Evolutionary conservation across 2,888 invertebrate genomes (phyloP).

Genomic region (Stenurella melanura): DNA sequence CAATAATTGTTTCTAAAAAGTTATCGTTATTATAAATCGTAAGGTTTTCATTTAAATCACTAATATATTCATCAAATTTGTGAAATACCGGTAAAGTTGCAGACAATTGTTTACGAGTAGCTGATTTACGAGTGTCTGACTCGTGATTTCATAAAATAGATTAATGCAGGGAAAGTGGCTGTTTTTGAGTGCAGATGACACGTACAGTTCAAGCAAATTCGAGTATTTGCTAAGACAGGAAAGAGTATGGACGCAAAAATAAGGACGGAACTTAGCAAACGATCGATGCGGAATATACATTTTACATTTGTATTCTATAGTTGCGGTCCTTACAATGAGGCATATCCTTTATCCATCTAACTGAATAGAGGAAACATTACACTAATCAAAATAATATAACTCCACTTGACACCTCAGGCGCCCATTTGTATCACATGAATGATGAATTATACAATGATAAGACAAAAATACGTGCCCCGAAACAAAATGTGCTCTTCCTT

Average conservation of each 20-base stretch:
- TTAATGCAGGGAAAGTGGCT: not conserved
- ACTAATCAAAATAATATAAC: constrained; percentile 69
- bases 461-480: constrained; percentile 69
- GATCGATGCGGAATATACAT: constrained; percentile 51
- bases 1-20: no score
- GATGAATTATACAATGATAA: constrained; percentile 70
- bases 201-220: constrained; percentile 44
- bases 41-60: no score
- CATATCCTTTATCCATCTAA: constrained; percentile 59
- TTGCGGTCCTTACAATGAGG: constrained; percentile 63
- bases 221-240: constrained; percentile 29
- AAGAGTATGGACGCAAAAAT: constrained; percentile 36
- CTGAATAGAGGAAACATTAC: constrained; percentile 51
- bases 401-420: constrained; percentile 66
- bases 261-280: constrained; percentile 42
- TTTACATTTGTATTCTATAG: constrained; percentile 68
- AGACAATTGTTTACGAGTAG: not conserved
- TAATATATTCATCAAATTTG: no score
- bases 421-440: constrained; percentile 68
- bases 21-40: no score
- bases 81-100: not conserved
- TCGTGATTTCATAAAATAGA: not conserved
- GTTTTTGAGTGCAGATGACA: not conserved
- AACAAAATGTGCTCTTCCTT: constrained; percentile 62
- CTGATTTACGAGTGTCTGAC: no score